Evolutionary conservation across 2,888 invertebrate species (phyloP), one percentile per base, ranked within the genome.

Genomic region (Crematogaster levior): DNA sequence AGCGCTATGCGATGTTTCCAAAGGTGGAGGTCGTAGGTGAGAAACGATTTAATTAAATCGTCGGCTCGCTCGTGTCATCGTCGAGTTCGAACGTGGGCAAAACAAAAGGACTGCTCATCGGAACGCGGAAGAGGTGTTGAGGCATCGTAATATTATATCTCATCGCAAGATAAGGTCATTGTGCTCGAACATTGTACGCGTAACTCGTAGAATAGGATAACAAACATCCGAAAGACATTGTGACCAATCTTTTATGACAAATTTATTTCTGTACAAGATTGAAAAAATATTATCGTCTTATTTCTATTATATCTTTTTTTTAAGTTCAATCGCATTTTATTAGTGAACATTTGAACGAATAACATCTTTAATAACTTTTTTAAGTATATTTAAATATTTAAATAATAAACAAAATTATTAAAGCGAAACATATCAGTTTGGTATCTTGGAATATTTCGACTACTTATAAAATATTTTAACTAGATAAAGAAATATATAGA

Each of bases 101-200:
- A 83, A 86, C 88, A 88, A 88, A 88, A 85, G 86, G 84, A 87
- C 85, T 87, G 68, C 81, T 51, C 51, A 24, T 10, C 46, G 88
- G 88, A 88, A 88, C 84, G 88, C 88, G 88, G 88, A 88, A 88
- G 84, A 82, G 83, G 80, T 81, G 81, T 66, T 66, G 88, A 70
- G 77, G 70, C 83, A 79, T 85, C 74, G 80, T 40, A 56, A 77
- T 66, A 66, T 77, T 77, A 66, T 77, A 77, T 68, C 66, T 56
- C 56, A 77, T 34, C 43, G 34, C 66, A 56, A 34, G 77, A 66
- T 66, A 77, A 75, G 63, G 51, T 75, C 75, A 21, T 63, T 37
- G n/a, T n/a, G 61, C 34, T 48, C 74, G 74, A 48, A 24, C 24
- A 61, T 9, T 37, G 37, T 61, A 48, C n/a, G 65, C 21, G n/a